Conservation (phyloP, 2,888 invertebrate species). For the Hesperia comma region DNA sequence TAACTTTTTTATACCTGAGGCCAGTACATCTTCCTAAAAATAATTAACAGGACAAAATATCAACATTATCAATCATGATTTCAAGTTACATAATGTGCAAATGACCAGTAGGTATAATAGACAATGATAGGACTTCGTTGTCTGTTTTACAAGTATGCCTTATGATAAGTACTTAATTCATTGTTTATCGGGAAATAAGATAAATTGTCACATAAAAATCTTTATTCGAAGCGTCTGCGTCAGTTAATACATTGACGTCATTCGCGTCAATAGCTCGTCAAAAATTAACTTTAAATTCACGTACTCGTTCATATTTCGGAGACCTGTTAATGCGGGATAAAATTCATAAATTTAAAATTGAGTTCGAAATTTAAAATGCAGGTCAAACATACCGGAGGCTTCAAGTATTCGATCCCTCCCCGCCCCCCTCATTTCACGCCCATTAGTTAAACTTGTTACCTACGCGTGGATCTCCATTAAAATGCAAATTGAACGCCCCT, state of each 20-base stretch:
- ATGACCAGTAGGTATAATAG: no score
- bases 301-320: neutral
- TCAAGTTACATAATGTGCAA: no score
- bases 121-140: no score
- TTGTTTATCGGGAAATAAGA: no score
- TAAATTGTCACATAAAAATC: neutral
- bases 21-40: no score
- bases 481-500: constrained; percentile 80
- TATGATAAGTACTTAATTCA: no score
- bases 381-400: neutral
- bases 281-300: constrained; percentile 2
- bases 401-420: constrained; percentile 35
- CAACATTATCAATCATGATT: no score
- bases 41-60: no score
- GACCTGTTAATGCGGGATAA: constrained; percentile 12
- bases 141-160: no score
- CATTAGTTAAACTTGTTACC: constrained; percentile 82
- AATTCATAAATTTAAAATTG: constrained; percentile 18
- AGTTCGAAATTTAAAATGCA: constrained; percentile 13
- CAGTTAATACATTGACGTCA: neutral
- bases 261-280: constrained; percentile 1
- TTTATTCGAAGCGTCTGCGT: neutral
- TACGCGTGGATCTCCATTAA: constrained; percentile 80
- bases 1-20: no score
- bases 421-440: constrained; percentile 76